These are phyloP conservation scores for Neosalanx taihuensis DNA, from an alignment of 2,797 vertebrate species.

Conservation along the genomic window DNA sequence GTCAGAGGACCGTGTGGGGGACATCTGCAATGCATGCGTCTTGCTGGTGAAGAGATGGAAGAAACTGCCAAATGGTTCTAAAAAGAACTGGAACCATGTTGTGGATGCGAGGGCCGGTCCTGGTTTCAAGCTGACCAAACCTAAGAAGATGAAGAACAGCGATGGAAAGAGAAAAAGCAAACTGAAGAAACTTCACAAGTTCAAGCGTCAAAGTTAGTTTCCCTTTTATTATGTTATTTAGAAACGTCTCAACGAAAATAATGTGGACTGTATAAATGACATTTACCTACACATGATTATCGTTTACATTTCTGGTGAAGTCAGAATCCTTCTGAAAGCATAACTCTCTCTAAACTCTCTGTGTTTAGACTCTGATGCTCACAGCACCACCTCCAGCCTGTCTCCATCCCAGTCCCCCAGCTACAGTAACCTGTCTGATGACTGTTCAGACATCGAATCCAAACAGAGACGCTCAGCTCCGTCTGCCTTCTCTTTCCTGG, in stretches of 20 bases:
- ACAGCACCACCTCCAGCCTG: constrained; percentile 80
- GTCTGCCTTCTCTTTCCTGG: constrained; percentile 78
- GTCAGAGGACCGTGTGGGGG: constrained; percentile 77
- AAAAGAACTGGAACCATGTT: constrained; percentile 85
- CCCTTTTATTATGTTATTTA: neutral
- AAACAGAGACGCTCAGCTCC: constrained; percentile 73
- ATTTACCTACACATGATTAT: neutral
- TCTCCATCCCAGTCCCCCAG: constrained; percentile 81
- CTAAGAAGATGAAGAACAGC: constrained; percentile 78
- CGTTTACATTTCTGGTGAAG: neutral
- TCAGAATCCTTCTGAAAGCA: neutral
- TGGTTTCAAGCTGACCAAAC: constrained; percentile 81
- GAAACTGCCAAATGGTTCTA: constrained; percentile 79
- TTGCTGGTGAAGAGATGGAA: constrained; percentile 82
- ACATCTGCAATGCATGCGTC: constrained; percentile 84
- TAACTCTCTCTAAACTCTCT: neutral
- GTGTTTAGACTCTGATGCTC: constrained; percentile 77
- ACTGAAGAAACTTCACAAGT: constrained; percentile 75
- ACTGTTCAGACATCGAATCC: constrained; percentile 79
- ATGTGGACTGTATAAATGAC: neutral
- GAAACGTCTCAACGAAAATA: neutral
- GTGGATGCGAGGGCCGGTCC: constrained; percentile 83
- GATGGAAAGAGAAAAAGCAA: constrained; percentile 80
- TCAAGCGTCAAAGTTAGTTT: constrained; percentile 79
- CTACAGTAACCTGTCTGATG: constrained; percentile 82